These are phyloP conservation scores for Labroides dimidiatus DNA, from an alignment of 2,797 vertebrate species.

Conservation along the genomic window DNA sequence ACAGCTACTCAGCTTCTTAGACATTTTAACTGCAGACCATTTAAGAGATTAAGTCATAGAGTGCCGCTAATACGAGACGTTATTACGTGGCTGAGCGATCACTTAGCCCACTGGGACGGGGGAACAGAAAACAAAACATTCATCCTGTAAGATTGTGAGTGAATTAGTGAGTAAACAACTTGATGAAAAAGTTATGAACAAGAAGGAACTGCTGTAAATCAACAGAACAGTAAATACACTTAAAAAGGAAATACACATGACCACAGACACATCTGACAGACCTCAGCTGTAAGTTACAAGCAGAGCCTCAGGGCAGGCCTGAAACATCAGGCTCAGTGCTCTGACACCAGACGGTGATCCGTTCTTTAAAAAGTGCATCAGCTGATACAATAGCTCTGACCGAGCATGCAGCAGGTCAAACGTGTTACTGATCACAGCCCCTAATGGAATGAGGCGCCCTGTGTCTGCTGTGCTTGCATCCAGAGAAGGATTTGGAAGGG, in stretches of 20 bases:
- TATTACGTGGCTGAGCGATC: conserved; percentile 55
- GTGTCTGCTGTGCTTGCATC: conserved; percentile 74
- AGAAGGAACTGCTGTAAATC: too few relatives aligned
- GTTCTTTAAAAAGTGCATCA: conserved; percentile 58
- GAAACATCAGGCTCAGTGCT: conserved; percentile 50
- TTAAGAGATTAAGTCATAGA: conserved; percentile 57
- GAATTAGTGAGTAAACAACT: conserved; percentile 16
- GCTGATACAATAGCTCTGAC: conserved; percentile 64
- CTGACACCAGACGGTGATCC: conserved; percentile 48
- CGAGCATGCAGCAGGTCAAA: conserved; percentile 72
- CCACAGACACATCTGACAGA: neutral
- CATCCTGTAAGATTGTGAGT: conserved; percentile 4
- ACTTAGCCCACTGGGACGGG: conserved; percentile 28
- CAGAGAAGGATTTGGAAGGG: conserved; percentile 68
- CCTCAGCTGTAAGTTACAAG: conserved; percentile 3
- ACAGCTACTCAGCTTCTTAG: conserved; percentile 63
- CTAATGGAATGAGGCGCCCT: conserved; percentile 58
- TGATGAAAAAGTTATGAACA: neutral
- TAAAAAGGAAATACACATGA: neutral
- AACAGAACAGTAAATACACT: neutral
- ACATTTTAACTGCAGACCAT: conserved; percentile 49
- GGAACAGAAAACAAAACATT: conserved; percentile 16
- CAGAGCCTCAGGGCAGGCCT: conserved; percentile 23
- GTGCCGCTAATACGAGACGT: conserved; percentile 35
- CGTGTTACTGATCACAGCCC: conserved; percentile 73